phyloP scores from a whole-genome alignment of 2,113 vertebrate genomes.

The Phoenicopterus ruber region DNA sequence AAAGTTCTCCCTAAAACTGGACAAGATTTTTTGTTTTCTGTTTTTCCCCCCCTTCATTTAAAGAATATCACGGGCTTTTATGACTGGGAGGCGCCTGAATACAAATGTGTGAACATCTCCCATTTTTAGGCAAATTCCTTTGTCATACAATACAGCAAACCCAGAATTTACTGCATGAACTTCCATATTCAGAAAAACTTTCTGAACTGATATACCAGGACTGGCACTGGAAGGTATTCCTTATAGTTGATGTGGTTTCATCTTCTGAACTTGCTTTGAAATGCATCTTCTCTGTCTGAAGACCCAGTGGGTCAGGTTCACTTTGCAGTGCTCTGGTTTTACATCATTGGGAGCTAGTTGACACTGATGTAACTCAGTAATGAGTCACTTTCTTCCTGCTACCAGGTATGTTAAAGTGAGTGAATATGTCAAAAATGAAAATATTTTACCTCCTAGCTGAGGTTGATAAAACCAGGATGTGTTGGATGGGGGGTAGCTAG shows the following conservation, averaged over 20 bases:
- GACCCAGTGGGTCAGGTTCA: neutral
- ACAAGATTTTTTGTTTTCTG: neutral
- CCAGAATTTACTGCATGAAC: neutral
- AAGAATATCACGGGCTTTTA: neutral
- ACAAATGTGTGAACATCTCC: neutral
- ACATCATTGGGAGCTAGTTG: neutral
- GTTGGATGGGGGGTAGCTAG: conserved; percentile 42
- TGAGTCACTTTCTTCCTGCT: neutral
- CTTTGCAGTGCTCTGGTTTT: neutral
- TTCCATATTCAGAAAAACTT: neutral
- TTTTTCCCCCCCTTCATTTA: neutral
- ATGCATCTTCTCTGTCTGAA: neutral
- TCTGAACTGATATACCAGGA: neutral
- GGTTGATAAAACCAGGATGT: conserved; percentile 55
- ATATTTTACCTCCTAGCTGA: conserved; percentile 55
- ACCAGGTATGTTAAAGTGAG: neutral
- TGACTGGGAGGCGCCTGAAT: neutral
- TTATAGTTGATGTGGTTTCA: neutral
- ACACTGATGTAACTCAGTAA: neutral
- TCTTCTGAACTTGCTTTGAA: neutral
- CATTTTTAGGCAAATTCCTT: neutral
- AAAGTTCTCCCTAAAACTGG: neutral
- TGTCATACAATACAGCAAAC: neutral
- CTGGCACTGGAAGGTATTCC: neutral
- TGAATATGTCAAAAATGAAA: conserved; percentile 10